phyloP scores from a whole-genome alignment of 2,113 vertebrate genomes.

The Candoia aspera region DNA sequence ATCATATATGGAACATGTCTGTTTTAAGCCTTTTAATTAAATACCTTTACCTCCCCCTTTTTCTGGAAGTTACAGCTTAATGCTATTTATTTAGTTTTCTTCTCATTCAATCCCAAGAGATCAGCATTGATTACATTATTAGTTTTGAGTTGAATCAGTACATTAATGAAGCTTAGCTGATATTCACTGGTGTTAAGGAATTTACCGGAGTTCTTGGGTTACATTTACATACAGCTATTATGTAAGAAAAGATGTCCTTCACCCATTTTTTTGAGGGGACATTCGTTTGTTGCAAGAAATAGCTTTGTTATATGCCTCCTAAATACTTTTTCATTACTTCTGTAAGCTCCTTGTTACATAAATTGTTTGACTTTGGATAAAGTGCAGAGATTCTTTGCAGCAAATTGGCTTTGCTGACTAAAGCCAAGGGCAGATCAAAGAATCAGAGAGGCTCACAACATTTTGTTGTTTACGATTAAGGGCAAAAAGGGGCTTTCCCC shows the following conservation, averaged over 20 bases:
- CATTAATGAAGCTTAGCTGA: not conserved
- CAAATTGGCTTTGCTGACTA: not conserved
- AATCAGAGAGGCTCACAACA: not conserved
- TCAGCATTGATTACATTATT: not conserved
- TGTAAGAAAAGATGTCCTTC: not conserved
- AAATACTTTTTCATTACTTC: not conserved
- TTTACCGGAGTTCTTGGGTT: not conserved
- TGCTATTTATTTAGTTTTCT: constrained; percentile 8
- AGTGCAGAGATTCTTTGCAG: not conserved
- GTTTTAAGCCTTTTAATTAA: not conserved
- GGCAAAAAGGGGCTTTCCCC: not conserved
- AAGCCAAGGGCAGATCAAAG: not conserved
- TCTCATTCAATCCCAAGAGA: not conserved
- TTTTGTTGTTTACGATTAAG: not conserved
- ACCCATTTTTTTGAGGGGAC: not conserved
- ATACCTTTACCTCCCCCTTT: not conserved
- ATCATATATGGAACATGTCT: not conserved
- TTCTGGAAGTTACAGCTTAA: not conserved
- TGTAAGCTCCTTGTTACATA: not conserved
- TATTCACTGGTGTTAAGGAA: not conserved
- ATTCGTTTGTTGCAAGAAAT: not conserved
- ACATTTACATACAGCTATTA: not conserved
- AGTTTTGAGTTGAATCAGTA: not conserved
- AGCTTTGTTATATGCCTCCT: too few relatives aligned
- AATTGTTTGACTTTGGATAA: not conserved